phyloP scores from a whole-genome alignment of 2,113 vertebrate species.

The Brachypteracias leptosomus region DNA sequence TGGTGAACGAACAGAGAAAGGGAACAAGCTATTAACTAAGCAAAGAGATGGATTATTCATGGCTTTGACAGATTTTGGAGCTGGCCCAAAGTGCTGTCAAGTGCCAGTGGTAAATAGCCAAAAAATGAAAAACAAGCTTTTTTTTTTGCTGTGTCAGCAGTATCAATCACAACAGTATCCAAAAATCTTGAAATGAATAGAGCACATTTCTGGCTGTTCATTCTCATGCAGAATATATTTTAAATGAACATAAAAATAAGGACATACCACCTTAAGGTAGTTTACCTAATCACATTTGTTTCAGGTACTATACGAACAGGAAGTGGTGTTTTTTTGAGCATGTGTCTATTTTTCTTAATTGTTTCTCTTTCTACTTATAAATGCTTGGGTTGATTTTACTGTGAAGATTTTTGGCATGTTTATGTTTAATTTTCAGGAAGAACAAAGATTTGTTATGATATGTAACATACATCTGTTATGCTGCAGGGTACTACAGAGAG shows the following conservation, averaged over 20 bases:
- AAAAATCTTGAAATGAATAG: constrained; percentile 10
- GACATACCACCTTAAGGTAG: neutral
- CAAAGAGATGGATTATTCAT: constrained; percentile 7
- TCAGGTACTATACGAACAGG: neutral
- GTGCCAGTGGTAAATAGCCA: constrained; percentile 16
- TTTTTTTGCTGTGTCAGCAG: constrained; percentile 35
- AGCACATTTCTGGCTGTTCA: neutral
- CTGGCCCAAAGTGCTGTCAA: constrained; percentile 15
- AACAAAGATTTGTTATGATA: neutral
- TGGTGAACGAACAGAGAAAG: neutral
- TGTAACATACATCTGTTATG: neutral
- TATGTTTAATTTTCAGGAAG: neutral
- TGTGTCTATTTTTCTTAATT: neutral
- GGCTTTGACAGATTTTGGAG: neutral
- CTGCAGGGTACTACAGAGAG: neutral
- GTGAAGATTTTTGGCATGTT: neutral
- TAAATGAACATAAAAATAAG: neutral
- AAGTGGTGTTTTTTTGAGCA: accelerated
- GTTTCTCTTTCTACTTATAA: neutral
- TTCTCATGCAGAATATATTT: neutral
- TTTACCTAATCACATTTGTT: neutral
- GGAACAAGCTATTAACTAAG: neutral
- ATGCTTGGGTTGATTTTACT: neutral
- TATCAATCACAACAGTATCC: constrained; percentile 32
- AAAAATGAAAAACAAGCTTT: constrained; percentile 35